Percentiles rank a stretch among this genome's conserved stretches.
These are phyloP conservation scores for Plagodis pulveraria DNA, from an alignment of 2,888 invertebrate species.

Conservation along the genomic window DNA sequence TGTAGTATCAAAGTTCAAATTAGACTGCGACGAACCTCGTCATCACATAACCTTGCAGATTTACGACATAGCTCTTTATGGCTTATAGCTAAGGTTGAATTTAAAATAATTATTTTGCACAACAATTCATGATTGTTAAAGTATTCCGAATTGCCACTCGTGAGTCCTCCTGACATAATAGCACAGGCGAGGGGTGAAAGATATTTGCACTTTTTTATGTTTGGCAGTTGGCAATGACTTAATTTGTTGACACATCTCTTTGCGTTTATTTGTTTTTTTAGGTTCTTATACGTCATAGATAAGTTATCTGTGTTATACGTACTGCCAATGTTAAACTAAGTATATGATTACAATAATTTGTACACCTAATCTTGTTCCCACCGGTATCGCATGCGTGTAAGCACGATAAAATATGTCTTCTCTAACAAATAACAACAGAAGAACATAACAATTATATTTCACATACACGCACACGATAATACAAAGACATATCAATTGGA, in stretches of 20 bases:
- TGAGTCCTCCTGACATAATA: slow-evolving; percentile 70
- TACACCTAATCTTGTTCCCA: too few relatives aligned
- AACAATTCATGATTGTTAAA: slow-evolving; percentile 53
- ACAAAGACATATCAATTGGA: too few relatives aligned
- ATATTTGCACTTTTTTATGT: slow-evolving; percentile 69
- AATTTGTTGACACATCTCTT: slow-evolving; percentile 54
- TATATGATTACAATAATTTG: neutral
- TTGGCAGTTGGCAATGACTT: slow-evolving; percentile 61
- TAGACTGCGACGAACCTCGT: slow-evolving; percentile 1
- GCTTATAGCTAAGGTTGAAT: slow-evolving; percentile 6
- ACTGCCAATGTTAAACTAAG: neutral
- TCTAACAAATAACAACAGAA: too few relatives aligned
- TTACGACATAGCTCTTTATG: slow-evolving; percentile 4
- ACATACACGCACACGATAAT: too few relatives aligned
- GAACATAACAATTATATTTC: too few relatives aligned
- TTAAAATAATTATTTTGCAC: slow-evolving; percentile 25
- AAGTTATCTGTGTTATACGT: too few relatives aligned
- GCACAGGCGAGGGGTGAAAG: slow-evolving; percentile 55
- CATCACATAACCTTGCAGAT: neutral
- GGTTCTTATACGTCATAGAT: too few relatives aligned
- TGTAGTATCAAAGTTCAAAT: slow-evolving; percentile 8
- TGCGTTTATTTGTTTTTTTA: slow-evolving; percentile 20
- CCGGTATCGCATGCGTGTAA: too few relatives aligned
- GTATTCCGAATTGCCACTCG: slow-evolving; percentile 65
- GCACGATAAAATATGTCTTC: too few relatives aligned